Base-by-base conservation (phyloP, 2,797 vertebrate species). In the Danio choprae region DNA sequence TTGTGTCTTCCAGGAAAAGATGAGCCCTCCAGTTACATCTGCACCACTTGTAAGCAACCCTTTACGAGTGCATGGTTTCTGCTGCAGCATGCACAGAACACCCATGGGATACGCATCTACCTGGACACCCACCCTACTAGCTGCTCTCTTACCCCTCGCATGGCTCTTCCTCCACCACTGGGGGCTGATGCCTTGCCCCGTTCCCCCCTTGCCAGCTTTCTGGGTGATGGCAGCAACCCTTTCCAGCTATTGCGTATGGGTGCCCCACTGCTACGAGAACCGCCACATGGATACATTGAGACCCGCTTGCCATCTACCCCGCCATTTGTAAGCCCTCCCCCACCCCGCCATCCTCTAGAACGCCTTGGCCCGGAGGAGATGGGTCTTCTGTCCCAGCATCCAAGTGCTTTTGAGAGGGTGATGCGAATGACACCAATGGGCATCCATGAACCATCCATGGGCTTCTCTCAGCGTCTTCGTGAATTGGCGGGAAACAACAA, bases 51-150 rank as follows among this genome's bases (percentile, higher is more conserved):
- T 91, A 99, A 99, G 95, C 97, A 98, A 94, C 96, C 96, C 91
- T 99, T 99, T 95, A 95, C 93, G 95, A 99, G 97, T 89, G 98
- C 98, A 93, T 99, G 98, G 98, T 99, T 99, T 94, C 95, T 99
- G 93, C 96, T 99, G 85, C 98, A 99, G 94, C 98, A 99, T 70
- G 98, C 97, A 91, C 98, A 99, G 94, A 96, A 99, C 94, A 99
- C 92, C 69, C 98, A 99, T 16, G 96, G 97, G 89, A 97, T 99
- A 94, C 95, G 97, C 91, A 99, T 99, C 94, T 99, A 99, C 95
- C 94, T 99, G 95, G 98, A 99, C 95, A 96, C 96, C 79, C 96
- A 96, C 89, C 95, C 93, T n/a, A 94, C 92, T 88, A 96, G 94
- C 92, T 96, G 95, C 90, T 96, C 97, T 79, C 95, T 99, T 86